Percentiles rank a stretch among this genome's conserved stretches.
phyloP scores from a whole-genome alignment of 2,888 invertebrate species.

The Eristalis tenax region DNA sequence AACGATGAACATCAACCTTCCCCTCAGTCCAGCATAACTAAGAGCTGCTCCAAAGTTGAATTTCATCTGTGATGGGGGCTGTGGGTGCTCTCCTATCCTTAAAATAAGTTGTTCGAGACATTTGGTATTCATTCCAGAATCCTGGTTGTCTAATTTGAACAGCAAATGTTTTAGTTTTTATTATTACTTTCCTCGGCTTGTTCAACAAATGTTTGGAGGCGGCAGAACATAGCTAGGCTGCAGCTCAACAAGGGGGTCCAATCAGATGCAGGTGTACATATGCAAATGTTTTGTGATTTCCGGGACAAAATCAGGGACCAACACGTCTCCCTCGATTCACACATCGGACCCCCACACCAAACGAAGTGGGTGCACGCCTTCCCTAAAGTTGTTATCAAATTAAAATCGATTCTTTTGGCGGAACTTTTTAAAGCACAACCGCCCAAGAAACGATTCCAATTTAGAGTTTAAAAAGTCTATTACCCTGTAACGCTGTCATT shows the following conservation, averaged over 20 bases:
- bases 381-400: neutral
- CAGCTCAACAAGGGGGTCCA: neutral
- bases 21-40: neutral
- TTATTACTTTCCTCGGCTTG: neutral
- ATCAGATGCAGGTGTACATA: neutral
- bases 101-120: neutral
- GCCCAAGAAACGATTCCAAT: constrained; percentile 26
- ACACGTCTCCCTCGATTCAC: neutral
- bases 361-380: neutral
- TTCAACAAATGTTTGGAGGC: neutral
- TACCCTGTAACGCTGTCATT: constrained; percentile 42
- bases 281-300: neutral
- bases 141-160: neutral
- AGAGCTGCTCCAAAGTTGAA: neutral
- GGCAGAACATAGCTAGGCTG: neutral
- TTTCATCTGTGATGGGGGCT: neutral
- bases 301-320: neutral
- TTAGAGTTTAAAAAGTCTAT: constrained; percentile 36
- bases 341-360: neutral
- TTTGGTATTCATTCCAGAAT: neutral
- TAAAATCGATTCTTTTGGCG: constrained; percentile 14
- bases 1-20: too few species aligned
- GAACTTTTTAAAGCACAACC: constrained; percentile 40
- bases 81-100: neutral
- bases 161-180: neutral